Conservation (phyloP, 2,888 invertebrate species). For the Synanthedon formicaeformis region DNA sequence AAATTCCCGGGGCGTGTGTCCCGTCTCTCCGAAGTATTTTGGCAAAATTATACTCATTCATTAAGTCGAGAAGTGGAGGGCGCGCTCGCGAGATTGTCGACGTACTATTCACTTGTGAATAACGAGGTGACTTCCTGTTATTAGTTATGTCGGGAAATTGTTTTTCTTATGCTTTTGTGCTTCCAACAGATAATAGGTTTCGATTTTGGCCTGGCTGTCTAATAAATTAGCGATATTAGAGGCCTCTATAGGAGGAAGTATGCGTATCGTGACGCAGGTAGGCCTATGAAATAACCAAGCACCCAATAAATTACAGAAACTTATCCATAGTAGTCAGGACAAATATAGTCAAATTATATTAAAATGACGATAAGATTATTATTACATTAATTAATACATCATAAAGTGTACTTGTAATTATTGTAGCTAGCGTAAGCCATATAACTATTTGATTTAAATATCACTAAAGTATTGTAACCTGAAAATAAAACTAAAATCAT, state of each 20-base stretch:
- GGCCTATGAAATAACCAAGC: too few species aligned
- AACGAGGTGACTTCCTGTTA: constrained; percentile 67
- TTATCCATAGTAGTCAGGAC: too few species aligned
- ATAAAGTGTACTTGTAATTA: too few species aligned
- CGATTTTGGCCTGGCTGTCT: not conserved
- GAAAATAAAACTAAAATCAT: too few species aligned
- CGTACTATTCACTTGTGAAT: constrained; percentile 64
- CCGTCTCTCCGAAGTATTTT: constrained; percentile 67
- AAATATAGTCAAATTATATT: too few species aligned
- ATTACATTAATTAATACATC: too few species aligned
- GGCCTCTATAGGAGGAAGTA: not conserved
- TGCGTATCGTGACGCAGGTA: not conserved
- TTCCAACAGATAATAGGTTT: constrained; percentile 5
- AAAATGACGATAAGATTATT: too few species aligned
- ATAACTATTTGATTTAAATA: too few species aligned
- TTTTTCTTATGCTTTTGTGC: constrained; percentile 50
- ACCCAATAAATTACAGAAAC: too few species aligned
- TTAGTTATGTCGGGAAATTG: constrained; percentile 64
- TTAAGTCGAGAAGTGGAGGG: constrained; percentile 65
- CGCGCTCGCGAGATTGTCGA: constrained; percentile 60
- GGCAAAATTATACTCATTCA: constrained; percentile 70
- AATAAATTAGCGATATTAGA: not conserved
- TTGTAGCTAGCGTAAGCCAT: too few species aligned
- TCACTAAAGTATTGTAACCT: too few species aligned
- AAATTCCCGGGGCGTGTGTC: constrained; percentile 69